phyloP scores from a whole-genome alignment of 2,797 vertebrate genomes.

The Acipenser transmontanus region DNA sequence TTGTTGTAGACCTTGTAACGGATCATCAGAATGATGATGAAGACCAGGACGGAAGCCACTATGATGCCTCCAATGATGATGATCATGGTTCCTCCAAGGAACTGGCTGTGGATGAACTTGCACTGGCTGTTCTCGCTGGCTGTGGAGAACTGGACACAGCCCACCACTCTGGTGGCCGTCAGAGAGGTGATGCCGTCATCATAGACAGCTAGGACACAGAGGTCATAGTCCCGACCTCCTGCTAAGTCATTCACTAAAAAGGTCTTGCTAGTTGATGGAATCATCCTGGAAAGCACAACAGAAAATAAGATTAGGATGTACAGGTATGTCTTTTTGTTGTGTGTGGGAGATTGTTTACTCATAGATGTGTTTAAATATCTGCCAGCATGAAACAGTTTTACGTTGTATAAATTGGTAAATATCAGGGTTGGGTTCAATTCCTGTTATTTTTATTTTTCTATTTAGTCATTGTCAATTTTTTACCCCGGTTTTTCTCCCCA shows the following conservation, averaged over 20 bases:
- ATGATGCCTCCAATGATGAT: slow-evolving; percentile 79
- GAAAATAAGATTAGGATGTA: not conserved
- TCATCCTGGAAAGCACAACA: slow-evolving; percentile 64
- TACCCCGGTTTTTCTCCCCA: too few species aligned
- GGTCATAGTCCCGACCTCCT: slow-evolving; percentile 77
- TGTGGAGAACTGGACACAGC: slow-evolving; percentile 85
- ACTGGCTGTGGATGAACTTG: slow-evolving; percentile 78
- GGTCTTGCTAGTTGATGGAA: slow-evolving; percentile 79
- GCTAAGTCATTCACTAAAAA: slow-evolving; percentile 86
- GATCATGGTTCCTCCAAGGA: slow-evolving; percentile 78
- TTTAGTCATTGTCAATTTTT: too few species aligned
- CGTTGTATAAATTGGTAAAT: too few species aligned
- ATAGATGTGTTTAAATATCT: too few species aligned
- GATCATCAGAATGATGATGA: slow-evolving; percentile 93
- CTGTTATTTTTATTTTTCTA: too few species aligned
- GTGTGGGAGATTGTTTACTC: too few species aligned
- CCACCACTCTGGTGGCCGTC: slow-evolving; percentile 75
- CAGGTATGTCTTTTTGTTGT: too few species aligned
- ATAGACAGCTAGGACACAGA: slow-evolving; percentile 80
- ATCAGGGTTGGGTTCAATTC: too few species aligned
- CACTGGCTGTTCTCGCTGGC: slow-evolving; percentile 70
- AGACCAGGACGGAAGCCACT: slow-evolving; percentile 78
- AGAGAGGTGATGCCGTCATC: slow-evolving; percentile 81
- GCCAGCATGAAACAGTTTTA: too few species aligned
- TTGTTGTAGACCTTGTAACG: slow-evolving; percentile 84